Evolutionary conservation across 2,888 invertebrate genomes (phyloP).

Genomic region (Eristalis tenax): DNA sequence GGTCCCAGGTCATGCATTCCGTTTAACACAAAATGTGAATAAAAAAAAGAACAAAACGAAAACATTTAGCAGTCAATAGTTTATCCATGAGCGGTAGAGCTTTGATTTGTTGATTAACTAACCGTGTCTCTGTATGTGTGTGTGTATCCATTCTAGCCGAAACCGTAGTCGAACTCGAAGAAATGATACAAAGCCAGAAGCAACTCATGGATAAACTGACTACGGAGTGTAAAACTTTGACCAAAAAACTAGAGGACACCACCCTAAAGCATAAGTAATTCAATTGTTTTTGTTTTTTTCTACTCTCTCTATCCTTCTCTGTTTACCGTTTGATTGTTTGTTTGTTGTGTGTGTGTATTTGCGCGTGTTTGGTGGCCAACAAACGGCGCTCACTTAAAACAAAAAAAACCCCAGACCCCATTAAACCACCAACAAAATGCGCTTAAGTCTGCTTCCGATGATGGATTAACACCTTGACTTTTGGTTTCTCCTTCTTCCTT

Average conservation of each 20-base stretch:
- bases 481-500: constrained; percentile 73
- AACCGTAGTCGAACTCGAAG: constrained; percentile 94
- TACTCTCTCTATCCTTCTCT: constrained; percentile 2
- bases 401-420: neutral
- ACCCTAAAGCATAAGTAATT: constrained; percentile 91
- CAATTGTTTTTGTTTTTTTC: constrained; percentile 70
- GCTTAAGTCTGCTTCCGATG: constrained; percentile 63
- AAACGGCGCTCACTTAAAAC: constrained; percentile 15
- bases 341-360: constrained; percentile 51
- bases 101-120: constrained; percentile 59
- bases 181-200: constrained; percentile 94
- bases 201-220: constrained; percentile 96
- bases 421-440: constrained; percentile 8
- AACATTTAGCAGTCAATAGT: constrained; percentile 83
- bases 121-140: constrained; percentile 53
- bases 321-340: constrained; percentile 12
- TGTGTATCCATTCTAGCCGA: constrained; percentile 86
- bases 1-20: constrained; percentile 42
- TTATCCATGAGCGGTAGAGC: constrained; percentile 85
- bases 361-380: neutral
- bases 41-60: constrained; percentile 26
- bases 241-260: constrained; percentile 94
- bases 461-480: constrained; percentile 75
- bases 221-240: constrained; percentile 93
- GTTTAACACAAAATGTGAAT: constrained; percentile 73